Evolutionary conservation across 2,888 invertebrate genomes (phyloP), one percentile per base, ranked within the genome.

Genomic region (Hypolimnas misippus): DNA sequence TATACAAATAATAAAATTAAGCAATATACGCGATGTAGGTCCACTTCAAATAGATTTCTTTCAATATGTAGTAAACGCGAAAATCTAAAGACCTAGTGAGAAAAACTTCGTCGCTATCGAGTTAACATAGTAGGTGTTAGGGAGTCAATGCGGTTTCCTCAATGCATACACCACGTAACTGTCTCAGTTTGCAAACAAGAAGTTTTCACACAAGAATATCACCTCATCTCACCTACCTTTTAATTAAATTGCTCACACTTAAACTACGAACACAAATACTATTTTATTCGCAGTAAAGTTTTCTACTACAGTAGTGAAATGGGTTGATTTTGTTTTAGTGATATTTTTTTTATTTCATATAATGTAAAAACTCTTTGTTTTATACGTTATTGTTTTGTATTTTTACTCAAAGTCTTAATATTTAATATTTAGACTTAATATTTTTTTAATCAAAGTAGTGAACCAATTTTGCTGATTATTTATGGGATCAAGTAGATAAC

Each of bases 121-220:
- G 62, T 62, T 51, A 40, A 6, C 33, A 33, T 56, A 44, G 62
- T 56, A 56, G 1, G 4, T 0, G 6, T 40, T 17, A 17, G 66
- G 62, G 67, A 73, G 70, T 74, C 49, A n/a, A 21, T 75, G 76
- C 70, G 76, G 76, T 74, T 77, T 74, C 76, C 71, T 72, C 73
- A 78, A 80, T 79, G 81, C 78, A 76, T 70, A 70, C 70, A 55
- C 49, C 59, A 42, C 29, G 57, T 57, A 62, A 67, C 74, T 77
- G 57, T 76, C 74, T 73, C 72, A 76, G 78, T 79, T 77, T 75
- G 70, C 75, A 69, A 70, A 69, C 68, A 62, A 52, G 33, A 33
- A 33, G 21, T 35, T 44, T 25, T 44, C 49, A 44, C 5, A 16
- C 17, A 33, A 17, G 17, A 29, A 14, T 49, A 49, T 29, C 49